Evolutionary conservation across 2,888 invertebrate genomes (phyloP).

Genomic region (Pardosa pseudoannulata): DNA sequence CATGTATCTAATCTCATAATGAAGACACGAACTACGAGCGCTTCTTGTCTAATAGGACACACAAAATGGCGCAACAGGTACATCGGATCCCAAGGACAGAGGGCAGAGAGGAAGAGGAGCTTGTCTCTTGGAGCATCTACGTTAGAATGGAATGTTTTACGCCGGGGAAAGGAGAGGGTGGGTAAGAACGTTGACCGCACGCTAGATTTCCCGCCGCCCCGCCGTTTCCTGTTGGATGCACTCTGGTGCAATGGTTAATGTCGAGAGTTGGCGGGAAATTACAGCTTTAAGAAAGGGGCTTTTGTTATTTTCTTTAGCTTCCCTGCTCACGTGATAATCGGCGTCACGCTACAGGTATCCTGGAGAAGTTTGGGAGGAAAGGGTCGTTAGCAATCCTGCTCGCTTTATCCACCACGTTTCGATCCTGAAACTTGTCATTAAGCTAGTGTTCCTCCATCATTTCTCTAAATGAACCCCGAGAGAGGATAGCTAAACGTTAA

Average conservation of each 20-base stretch:
- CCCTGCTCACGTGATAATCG: slow-evolving; percentile 34
- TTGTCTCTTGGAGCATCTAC: not conserved
- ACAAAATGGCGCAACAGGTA: slow-evolving; percentile 3
- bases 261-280: slow-evolving; percentile 8
- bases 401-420: no score
- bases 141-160: slow-evolving; percentile 44
- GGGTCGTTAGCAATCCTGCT: not conserved
- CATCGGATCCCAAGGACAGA: slow-evolving; percentile 9
- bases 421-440: no score
- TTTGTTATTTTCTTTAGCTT: slow-evolving; percentile 22
- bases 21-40: no score
- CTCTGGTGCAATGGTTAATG: slow-evolving; percentile 30
- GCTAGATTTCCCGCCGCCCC: slow-evolving; percentile 46
- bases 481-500: no score
- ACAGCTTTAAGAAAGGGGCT: not conserved
- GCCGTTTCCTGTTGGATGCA: slow-evolving; percentile 46
- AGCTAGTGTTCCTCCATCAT: no score
- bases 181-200: slow-evolving; percentile 31
- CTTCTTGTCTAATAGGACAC: not conserved
- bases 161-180: not conserved
- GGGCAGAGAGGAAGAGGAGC: not conserved
- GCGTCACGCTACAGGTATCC: slow-evolving; percentile 35
- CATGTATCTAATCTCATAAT: no score
- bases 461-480: no score
- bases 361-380: not conserved